phyloP scores from a whole-genome alignment of 2,797 vertebrate genomes.

The Pangasius larnaudii region DNA sequence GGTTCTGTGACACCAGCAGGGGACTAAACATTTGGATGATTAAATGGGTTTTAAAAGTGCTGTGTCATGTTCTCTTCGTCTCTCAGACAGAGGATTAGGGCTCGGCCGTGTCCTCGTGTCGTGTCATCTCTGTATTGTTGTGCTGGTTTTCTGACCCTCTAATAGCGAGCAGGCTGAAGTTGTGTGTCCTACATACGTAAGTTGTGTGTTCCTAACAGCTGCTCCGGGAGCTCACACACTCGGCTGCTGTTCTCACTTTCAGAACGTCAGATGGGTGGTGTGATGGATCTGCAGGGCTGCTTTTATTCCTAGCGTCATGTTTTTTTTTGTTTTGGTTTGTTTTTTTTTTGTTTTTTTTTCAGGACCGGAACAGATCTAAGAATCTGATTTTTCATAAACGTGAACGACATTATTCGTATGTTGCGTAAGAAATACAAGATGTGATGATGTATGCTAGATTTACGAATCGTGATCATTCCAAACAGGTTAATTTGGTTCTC shows the following conservation, averaged over 20 bases:
- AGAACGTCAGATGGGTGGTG: neutral
- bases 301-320: neutral
- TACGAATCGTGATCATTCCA: too few species aligned
- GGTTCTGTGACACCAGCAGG: slow-evolving; percentile 53
- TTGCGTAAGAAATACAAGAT: neutral
- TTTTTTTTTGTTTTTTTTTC: neutral
- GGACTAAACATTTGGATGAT: slow-evolving; percentile 72
- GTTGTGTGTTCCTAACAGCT: slow-evolving; percentile 30
- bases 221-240: slow-evolving; percentile 24
- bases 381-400: slow-evolving; percentile 1
- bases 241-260: neutral
- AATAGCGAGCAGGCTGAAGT: slow-evolving; percentile 28
- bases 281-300: neutral
- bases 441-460: neutral
- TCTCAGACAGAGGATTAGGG: slow-evolving; percentile 74
- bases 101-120: slow-evolving; percentile 46
- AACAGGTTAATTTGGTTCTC: neutral
- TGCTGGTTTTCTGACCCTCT: slow-evolving; percentile 49
- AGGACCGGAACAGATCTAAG: slow-evolving; percentile 38
- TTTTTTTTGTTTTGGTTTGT: too few species aligned
- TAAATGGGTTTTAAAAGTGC: slow-evolving; percentile 70
- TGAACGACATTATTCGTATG: neutral
- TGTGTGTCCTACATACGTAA: neutral
- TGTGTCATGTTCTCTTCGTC: slow-evolving; percentile 74
- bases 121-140: slow-evolving; percentile 29